These are phyloP conservation scores for Urocyon cinereoargenteus DNA, from an alignment of 2,797 vertebrate genomes.

Conservation along the genomic window DNA sequence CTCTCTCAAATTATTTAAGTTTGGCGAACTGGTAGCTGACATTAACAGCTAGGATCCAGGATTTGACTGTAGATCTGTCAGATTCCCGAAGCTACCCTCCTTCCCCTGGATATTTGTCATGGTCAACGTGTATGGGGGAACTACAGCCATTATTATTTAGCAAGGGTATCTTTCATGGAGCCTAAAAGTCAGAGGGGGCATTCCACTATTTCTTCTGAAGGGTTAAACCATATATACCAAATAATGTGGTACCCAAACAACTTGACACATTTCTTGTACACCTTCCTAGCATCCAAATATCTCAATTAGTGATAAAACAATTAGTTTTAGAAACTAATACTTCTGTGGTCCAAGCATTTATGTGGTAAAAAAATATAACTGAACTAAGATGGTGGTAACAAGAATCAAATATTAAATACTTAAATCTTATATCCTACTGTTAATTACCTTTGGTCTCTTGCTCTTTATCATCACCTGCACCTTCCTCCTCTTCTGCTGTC, in stretches of 20 bases:
- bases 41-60: neutral
- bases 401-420: neutral
- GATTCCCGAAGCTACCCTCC: neutral
- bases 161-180: neutral
- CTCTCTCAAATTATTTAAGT: neutral
- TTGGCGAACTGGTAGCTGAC: neutral
- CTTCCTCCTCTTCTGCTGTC: neutral
- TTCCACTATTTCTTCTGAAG: conserved; percentile 9
- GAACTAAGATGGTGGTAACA: conserved; percentile 13
- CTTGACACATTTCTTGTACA: neutral
- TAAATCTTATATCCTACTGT: neutral
- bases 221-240: neutral
- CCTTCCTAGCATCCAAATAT: conserved; percentile 47
- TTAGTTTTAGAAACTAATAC: neutral
- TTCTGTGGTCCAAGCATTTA: conserved; percentile 5
- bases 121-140: neutral
- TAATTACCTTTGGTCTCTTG: conserved; percentile 52
- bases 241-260: conserved; percentile 20
- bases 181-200: neutral
- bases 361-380: neutral
- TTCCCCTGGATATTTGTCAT: neutral
- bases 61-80: neutral
- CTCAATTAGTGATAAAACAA: neutral
- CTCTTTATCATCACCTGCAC: neutral
- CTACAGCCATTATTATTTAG: neutral